Conservation (phyloP, 2,888 invertebrate species). For the Meiosimyza decipiens region DNA sequence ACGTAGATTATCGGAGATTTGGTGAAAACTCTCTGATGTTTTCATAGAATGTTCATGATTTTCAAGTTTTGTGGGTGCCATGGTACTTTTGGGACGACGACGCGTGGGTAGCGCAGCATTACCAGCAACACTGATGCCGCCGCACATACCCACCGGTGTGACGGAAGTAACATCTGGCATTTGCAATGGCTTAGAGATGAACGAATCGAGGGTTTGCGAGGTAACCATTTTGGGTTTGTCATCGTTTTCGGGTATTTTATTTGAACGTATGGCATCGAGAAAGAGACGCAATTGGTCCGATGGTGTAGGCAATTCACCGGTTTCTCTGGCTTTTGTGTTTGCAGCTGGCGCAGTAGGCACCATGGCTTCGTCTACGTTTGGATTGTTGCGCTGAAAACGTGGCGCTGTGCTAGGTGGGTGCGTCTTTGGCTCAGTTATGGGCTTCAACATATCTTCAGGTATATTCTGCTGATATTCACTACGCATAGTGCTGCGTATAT, state of each 20-base stretch:
- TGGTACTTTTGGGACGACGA: conserved; percentile 52
- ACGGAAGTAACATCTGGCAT: conserved; percentile 62
- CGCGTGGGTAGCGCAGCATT: conserved; percentile 44
- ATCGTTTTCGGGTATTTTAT: conserved; percentile 63
- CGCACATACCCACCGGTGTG: conserved; percentile 50
- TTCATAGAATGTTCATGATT: conserved; percentile 61
- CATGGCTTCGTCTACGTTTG: background rate
- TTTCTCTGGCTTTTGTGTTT: conserved; percentile 45
- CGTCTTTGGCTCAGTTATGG: conserved; percentile 47
- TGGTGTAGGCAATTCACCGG: conserved; percentile 59
- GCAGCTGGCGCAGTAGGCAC: conserved; percentile 37
- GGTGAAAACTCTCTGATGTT: conserved; percentile 65
- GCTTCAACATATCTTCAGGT: conserved; percentile 60
- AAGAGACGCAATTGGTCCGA: conserved; percentile 66
- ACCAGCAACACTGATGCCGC: background rate
- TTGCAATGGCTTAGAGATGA: conserved; percentile 60
- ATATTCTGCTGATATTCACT: conserved; percentile 62
- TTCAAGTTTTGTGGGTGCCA: conserved; percentile 48
- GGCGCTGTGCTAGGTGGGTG: background rate
- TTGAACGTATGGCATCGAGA: conserved; percentile 65
- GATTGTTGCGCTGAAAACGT: conserved; percentile 5
- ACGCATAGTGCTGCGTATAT: conserved; percentile 65
- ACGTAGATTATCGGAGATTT: conserved; percentile 66
- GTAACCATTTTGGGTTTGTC: conserved; percentile 59
- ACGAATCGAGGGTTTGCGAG: conserved; percentile 60